phyloP scores from a whole-genome alignment of 2,888 invertebrate species.

The Microchrysa polita region DNA sequence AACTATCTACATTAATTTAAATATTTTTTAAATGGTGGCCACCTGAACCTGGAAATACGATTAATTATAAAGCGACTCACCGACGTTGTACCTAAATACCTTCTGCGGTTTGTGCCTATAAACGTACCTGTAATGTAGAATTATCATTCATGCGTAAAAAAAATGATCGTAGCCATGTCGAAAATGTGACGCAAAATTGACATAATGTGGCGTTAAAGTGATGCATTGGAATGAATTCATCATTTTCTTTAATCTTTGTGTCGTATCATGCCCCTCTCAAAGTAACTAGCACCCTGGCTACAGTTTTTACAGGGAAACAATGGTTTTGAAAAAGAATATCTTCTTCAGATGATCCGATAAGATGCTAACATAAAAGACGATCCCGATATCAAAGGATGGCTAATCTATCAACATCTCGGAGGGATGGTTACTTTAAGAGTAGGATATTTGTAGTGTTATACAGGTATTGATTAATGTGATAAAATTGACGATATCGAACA shows the following conservation, averaged over 20 bases:
- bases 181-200: constrained; percentile 37
- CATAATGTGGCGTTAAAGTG: constrained; percentile 41
- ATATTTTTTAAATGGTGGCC: not conserved
- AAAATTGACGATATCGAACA: not conserved
- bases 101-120: not conserved
- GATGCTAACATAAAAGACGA: constrained; percentile 16
- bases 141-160: constrained; percentile 29
- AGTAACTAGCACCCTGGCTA: constrained; percentile 21
- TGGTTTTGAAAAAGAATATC: not conserved
- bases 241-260: constrained; percentile 20
- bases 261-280: constrained; percentile 18
- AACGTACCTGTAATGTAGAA: no score
- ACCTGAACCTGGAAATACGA: not conserved
- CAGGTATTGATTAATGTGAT: not conserved
- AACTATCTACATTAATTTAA: not conserved
- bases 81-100: not conserved
- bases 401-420: constrained; percentile 31
- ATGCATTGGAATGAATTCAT: constrained; percentile 38
- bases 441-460: not conserved
- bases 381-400: constrained; percentile 11
- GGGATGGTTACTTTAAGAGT: not conserved
- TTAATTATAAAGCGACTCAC: not conserved
- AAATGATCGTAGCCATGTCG: constrained; percentile 14
- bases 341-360: constrained; percentile 28
- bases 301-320: constrained; percentile 1